Evolutionary conservation across 2,113 vertebrate species (phyloP).

Genomic region (Macrotus californicus): DNA sequence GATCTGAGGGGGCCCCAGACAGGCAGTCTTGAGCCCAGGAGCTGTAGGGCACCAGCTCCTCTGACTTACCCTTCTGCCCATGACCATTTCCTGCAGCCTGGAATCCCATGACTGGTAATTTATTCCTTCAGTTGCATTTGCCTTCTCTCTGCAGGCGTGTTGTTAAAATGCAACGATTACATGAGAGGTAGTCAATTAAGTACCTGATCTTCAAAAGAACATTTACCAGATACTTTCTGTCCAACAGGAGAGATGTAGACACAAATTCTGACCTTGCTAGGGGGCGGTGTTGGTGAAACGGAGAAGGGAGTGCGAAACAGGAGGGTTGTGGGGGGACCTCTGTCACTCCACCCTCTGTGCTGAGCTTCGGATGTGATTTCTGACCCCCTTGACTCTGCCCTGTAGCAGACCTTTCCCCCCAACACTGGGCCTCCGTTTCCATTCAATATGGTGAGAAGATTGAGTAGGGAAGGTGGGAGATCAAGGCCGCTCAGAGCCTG

Average conservation of each 20-base stretch:
- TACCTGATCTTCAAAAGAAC: slow-evolving; percentile 16
- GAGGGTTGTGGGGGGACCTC: not conserved
- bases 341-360: not conserved
- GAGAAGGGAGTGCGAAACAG: not conserved
- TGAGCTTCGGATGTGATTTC: not conserved
- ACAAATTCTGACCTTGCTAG: not conserved
- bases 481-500: not conserved
- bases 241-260: not conserved
- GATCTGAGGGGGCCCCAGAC: not conserved
- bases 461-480: no score
- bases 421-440: not conserved
- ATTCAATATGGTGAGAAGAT: not conserved
- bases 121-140: not conserved
- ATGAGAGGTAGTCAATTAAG: slow-evolving; percentile 2
- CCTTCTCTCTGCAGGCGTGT: slow-evolving; percentile 30
- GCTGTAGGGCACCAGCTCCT: not conserved
- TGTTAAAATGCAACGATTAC: slow-evolving; percentile 25
- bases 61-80: not conserved
- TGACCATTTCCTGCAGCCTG: not conserved
- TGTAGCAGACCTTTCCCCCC: not conserved
- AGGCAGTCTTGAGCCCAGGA: not conserved
- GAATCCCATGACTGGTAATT: not conserved
- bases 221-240: slow-evolving; percentile 7
- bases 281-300: not conserved
- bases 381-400: not conserved